A percentile compares a stretch with the other conserved stretches of the same genome.
Evolutionary conservation across 2,113 vertebrate species (phyloP).

Genomic region (Merops nubicus): DNA sequence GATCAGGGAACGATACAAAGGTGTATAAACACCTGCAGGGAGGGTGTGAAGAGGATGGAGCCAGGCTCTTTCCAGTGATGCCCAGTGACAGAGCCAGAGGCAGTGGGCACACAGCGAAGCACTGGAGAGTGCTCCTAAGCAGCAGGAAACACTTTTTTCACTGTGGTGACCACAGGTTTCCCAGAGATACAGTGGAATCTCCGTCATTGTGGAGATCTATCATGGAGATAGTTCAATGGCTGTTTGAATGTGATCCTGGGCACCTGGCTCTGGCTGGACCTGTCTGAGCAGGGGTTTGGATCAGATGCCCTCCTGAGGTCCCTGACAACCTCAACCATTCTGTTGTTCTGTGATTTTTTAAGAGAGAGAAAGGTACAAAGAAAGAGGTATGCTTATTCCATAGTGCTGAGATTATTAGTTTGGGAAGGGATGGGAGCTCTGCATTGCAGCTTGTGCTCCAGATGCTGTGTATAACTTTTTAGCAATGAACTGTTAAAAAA

Average conservation of each 20-base stretch:
- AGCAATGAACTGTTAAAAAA: neutral
- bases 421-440: neutral
- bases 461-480: neutral
- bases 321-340: neutral
- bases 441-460: neutral
- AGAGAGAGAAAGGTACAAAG: neutral
- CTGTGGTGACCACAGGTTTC: neutral
- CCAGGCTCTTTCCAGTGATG: neutral
- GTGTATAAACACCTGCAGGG: neutral
- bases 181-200: neutral
- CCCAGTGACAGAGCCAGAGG: neutral
- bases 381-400: neutral
- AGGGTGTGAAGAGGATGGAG: neutral
- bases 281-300: neutral
- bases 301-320: no score
- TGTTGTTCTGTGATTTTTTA: neutral
- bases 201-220: no score
- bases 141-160: neutral
- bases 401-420: fast-evolving
- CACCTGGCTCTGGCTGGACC: neutral
- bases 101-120: neutral
- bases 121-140: neutral
- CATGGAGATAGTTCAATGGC: neutral
- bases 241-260: fast-evolving
- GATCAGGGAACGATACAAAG: neutral